Base-by-base conservation (phyloP, 2,113 vertebrate species). In the Zeus faber region DNA sequence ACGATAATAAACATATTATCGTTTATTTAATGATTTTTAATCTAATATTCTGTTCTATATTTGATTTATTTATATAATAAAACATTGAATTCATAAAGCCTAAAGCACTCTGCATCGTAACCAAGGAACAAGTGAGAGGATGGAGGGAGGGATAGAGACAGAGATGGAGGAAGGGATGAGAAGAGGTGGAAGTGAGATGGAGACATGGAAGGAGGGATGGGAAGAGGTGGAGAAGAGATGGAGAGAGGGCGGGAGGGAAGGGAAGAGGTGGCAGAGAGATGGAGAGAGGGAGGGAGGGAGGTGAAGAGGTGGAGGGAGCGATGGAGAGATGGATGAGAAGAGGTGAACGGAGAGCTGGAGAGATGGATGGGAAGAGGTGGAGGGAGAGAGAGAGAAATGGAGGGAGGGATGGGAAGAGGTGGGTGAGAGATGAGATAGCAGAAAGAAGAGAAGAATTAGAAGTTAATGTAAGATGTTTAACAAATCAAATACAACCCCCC, bases 181-280 rank as follows among this genome's bases (percentile, higher is more conserved):
- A 10, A 14, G 9, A 7, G 14, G 26, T 7, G 48, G 21, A 14
- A n/a, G 31, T n/a, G 13, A n/a, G 33, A 10, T 13, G 31, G 33
- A 23, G 14, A 22, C 11, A 51, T 2, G 21, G 3, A 11, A 4
- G 1, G 29, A 22, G 17, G 20, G 21, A 16, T 3, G 11, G 18
- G 29, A 11, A 37, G 31, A 52, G 20, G 13, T 20, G 8, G 11
- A 20, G n/a, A 10, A 16, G 27, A 25, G 17, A 33, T 6, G 20
- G 17, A 8, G 18, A 18, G 49, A 16, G 27, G 2, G 48, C 8
- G 27, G 22, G 20, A 37, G 49, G 18, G 22, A 2, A 22, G 48
- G 10, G 17, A 18, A 29, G 25, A 33, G 27, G 49, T 85, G 77
- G 74, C 83, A 89, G 90, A 92, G 90, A 92, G 91, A 91, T 90